Percentiles rank a stretch among this genome's conserved stretches.
phyloP scores from a whole-genome alignment of 2,888 invertebrate genomes.

The Isoperla grammatica region DNA sequence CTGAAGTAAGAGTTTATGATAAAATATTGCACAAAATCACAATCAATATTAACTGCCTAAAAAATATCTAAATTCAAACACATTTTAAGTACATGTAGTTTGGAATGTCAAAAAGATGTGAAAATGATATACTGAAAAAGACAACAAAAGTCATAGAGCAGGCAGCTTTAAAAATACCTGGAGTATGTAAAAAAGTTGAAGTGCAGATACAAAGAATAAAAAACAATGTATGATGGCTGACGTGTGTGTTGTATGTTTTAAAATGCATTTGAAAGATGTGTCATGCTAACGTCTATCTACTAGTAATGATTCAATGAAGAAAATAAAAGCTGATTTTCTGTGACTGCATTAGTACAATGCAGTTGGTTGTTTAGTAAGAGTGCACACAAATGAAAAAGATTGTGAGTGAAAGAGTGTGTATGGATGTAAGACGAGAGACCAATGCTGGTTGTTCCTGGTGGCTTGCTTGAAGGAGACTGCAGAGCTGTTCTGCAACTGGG shows the following conservation, averaged over 20 bases:
- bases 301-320: too few species aligned
- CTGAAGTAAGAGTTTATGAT: conserved; percentile 41
- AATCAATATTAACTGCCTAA: neutral
- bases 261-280: too few species aligned
- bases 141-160: neutral
- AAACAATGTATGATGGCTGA: too few species aligned
- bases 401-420: too few species aligned
- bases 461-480: conserved; percentile 4
- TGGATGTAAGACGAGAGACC: conserved; percentile 10
- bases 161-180: neutral
- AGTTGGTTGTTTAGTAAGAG: too few species aligned
- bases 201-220: too few species aligned
- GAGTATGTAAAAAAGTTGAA: conserved; percentile 2
- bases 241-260: too few species aligned
- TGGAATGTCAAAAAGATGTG: neutral
- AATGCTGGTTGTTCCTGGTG: conserved; percentile 4
- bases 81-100: neutral
- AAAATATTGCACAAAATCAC: conserved; percentile 26
- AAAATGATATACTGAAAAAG: neutral
- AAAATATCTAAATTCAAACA: neutral
- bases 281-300: too few species aligned
- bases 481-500: conserved; percentile 4
- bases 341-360: too few species aligned
- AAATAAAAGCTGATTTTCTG: too few species aligned
- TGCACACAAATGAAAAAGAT: too few species aligned